These are phyloP conservation scores for Argyrosomus regius DNA, from an alignment of 2,797 vertebrate genomes.

Conservation along the genomic window DNA sequence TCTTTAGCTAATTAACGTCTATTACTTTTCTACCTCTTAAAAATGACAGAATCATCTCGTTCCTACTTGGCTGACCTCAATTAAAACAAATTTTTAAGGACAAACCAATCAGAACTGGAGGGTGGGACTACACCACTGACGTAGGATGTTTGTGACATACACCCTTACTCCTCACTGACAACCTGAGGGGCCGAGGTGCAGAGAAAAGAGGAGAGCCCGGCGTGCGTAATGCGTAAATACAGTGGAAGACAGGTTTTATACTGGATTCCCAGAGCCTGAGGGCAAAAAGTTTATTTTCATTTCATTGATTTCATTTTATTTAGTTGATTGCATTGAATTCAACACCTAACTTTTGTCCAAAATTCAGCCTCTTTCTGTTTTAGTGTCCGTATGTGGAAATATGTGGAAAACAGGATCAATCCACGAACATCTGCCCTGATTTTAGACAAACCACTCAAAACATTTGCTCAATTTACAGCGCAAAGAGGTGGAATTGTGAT, in stretches of 20 bases:
- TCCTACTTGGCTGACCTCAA: constrained; percentile 6
- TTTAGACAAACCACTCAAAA: not conserved
- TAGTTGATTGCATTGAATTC: too few species aligned
- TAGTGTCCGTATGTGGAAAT: too few species aligned
- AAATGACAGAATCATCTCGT: not conserved
- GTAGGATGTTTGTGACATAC: not conserved
- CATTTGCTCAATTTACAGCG: not conserved
- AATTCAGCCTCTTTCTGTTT: not conserved
- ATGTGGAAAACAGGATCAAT: not conserved
- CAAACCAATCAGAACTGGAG: constrained; percentile 1
- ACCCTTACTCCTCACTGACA: not conserved
- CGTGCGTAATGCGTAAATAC: constrained; percentile 17
- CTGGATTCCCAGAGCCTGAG: not conserved
- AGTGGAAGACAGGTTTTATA: constrained; percentile 15
- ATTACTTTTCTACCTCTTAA: accelerated
- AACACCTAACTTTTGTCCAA: not conserved
- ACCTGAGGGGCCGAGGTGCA: not conserved
- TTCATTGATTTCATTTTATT: not conserved
- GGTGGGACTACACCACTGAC: constrained; percentile 10
- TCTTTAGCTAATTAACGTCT: not conserved
- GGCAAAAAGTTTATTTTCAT: not conserved
- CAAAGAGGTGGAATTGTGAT: not conserved
- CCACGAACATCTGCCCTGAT: not conserved
- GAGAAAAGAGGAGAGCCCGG: not conserved
- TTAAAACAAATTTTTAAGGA: not conserved